phyloP scores from a whole-genome alignment of 1,140 invertebrate species.

The Mycetomoellerius zeteki region DNA sequence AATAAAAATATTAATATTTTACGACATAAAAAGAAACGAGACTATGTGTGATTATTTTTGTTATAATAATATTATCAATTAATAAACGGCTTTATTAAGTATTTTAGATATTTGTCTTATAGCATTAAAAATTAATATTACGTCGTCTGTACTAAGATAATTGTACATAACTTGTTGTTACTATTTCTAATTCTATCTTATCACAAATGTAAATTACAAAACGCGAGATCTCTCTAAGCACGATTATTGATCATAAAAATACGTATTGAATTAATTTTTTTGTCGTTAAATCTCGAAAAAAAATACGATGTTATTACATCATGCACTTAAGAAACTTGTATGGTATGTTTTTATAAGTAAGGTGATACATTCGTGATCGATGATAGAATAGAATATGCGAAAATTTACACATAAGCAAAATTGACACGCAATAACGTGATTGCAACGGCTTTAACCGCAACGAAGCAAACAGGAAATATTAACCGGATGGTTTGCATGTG shows the following conservation, averaged over 20 bases:
- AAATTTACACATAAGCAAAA: slow-evolving; percentile 34
- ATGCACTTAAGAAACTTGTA: slow-evolving; percentile 25
- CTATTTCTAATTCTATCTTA: background rate
- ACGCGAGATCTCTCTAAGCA: background rate
- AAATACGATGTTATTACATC: slow-evolving; percentile 1
- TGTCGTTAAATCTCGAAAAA: background rate
- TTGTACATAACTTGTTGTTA: background rate
- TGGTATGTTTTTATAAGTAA: slow-evolving; percentile 20
- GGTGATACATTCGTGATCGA: slow-evolving; percentile 9
- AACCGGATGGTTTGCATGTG: slow-evolving; percentile 13
- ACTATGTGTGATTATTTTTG: background rate
- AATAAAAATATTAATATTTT: background rate
- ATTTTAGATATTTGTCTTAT: background rate
- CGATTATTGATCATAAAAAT: background rate
- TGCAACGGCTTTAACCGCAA: slow-evolving; percentile 7
- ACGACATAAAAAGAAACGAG: background rate
- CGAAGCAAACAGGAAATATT: slow-evolving; percentile 46
- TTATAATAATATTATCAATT: background rate
- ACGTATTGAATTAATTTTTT: slow-evolving; percentile 18
- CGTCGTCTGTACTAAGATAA: background rate
- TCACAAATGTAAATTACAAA: background rate
- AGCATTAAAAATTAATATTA: background rate
- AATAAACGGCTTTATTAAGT: background rate
- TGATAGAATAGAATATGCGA: slow-evolving; percentile 19
- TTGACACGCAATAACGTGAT: slow-evolving; percentile 33